A percentile compares a stretch with the other conserved stretches of the same genome.
phyloP scores from a whole-genome alignment of 2,888 invertebrate genomes.

The Schizotus pectinicornis region DNA sequence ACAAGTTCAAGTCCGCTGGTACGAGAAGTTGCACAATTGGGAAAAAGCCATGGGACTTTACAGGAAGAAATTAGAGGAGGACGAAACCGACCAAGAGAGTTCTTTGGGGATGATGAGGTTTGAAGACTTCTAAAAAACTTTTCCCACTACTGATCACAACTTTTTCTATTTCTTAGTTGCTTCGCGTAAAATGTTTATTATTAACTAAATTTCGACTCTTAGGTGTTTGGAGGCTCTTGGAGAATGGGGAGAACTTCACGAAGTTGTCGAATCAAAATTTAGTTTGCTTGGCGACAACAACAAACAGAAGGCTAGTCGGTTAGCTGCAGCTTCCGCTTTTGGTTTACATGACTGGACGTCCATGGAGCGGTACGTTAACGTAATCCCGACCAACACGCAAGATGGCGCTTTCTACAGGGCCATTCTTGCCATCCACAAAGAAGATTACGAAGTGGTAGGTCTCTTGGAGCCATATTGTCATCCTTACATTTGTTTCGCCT shows the following conservation, averaged over 20 bases:
- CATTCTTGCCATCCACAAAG: conserved; percentile 86
- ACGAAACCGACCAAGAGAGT: conserved; percentile 74
- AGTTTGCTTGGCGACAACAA: conserved; percentile 61
- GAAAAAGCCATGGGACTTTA: conserved; percentile 93
- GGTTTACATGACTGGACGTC: conserved; percentile 92
- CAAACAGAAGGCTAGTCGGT: conserved; percentile 78
- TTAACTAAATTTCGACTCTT: neutral
- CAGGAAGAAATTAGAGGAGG: conserved; percentile 71
- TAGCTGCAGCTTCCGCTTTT: conserved; percentile 96
- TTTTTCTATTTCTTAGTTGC: too few species aligned
- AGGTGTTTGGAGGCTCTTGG: conserved; percentile 92
- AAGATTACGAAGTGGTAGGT: conserved; percentile 63
- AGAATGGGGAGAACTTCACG: conserved; percentile 90
- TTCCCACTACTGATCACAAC: neutral
- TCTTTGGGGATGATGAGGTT: conserved; percentile 88
- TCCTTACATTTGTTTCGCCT: too few species aligned
- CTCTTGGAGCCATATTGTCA: neutral
- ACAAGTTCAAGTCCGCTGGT: conserved; percentile 86
- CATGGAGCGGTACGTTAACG: conserved; percentile 86
- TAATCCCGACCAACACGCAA: conserved; percentile 90
- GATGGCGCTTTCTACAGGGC: conserved; percentile 97
- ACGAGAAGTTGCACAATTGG: conserved; percentile 99
- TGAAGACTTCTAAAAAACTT: neutral
- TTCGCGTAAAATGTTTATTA: too few species aligned
- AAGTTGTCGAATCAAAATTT: conserved; percentile 83